These are phyloP conservation scores for Epinotia demarniana DNA, from an alignment of 2,888 invertebrate genomes.

Conservation along the genomic window DNA sequence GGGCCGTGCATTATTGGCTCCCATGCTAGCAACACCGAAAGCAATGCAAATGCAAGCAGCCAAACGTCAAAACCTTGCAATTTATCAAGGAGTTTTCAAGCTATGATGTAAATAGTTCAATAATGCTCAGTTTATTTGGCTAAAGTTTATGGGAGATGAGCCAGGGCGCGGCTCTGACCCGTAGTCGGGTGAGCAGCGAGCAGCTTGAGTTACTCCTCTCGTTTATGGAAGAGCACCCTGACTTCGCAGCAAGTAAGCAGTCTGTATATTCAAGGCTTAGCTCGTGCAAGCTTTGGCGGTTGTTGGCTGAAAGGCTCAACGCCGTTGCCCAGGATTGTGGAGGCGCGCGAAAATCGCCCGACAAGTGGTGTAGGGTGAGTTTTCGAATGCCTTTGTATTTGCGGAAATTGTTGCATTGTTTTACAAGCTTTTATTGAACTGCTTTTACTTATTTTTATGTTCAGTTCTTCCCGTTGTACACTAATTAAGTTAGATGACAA, in stretches of 20 bases:
- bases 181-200: slow-evolving; percentile 77
- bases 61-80: slow-evolving; percentile 8
- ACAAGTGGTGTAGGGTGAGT: slow-evolving; percentile 79
- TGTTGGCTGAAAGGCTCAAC: slow-evolving; percentile 77
- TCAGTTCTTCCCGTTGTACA: no score
- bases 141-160: slow-evolving; percentile 43
- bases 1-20: no score
- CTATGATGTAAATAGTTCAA: not conserved
- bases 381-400: not conserved
- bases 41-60: not conserved
- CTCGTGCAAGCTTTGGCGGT: slow-evolving; percentile 77
- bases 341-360: slow-evolving; percentile 77
- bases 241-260: slow-evolving; percentile 78
- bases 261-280: slow-evolving; percentile 78
- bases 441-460: no score
- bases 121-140: slow-evolving; percentile 17
- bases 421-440: no score
- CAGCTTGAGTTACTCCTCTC: slow-evolving; percentile 73
- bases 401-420: no score
- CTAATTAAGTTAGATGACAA: no score
- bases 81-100: not conserved
- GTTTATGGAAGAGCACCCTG: slow-evolving; percentile 82
- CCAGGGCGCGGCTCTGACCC: slow-evolving; percentile 64
- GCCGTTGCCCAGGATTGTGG: slow-evolving; percentile 73
- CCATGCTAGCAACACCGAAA: not conserved